Percentiles rank a stretch among this genome's conserved stretches.
Evolutionary conservation across 2,888 invertebrate genomes (phyloP).

Genomic region (Lithophane socia): DNA sequence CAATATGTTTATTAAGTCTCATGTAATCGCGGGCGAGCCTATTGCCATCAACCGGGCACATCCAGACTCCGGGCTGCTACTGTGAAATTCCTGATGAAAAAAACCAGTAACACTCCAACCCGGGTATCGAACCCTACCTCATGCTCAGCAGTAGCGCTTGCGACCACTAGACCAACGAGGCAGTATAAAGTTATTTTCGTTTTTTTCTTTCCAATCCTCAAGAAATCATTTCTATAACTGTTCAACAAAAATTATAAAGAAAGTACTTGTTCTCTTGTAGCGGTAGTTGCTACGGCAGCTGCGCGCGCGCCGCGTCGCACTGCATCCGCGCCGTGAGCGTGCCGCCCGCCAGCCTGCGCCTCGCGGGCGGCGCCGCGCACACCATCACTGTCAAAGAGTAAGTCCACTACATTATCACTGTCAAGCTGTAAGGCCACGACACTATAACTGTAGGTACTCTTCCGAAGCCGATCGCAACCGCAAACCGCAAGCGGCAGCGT

Average conservation of each 20-base stretch:
- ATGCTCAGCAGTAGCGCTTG: too few species aligned
- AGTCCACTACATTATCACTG: constrained; percentile 61
- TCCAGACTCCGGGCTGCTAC: too few species aligned
- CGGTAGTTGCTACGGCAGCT: constrained; percentile 93
- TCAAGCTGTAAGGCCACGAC: too few species aligned
- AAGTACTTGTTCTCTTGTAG: constrained; percentile 79
- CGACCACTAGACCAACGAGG: too few species aligned
- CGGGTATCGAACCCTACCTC: too few species aligned
- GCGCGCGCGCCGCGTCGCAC: constrained; percentile 87
- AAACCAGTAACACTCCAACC: too few species aligned
- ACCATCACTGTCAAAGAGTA: constrained; percentile 79
- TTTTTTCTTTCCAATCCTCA: not conserved
- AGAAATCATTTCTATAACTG: not conserved
- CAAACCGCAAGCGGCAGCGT: not conserved
- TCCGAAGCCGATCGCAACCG: not conserved
- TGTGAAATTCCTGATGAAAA: too few species aligned
- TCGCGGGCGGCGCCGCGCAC: constrained; percentile 62
- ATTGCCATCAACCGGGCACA: too few species aligned
- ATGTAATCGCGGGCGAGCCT: too few species aligned
- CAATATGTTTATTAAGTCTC: too few species aligned
- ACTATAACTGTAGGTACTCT: not conserved
- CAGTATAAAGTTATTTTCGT: too few species aligned
- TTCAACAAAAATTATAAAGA: not conserved
- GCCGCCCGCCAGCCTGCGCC: constrained; percentile 88
- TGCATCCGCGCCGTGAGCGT: constrained; percentile 96